These are phyloP conservation scores for Chymomyza costata DNA, from an alignment of 1,140 invertebrate species.

Conservation along the genomic window DNA sequence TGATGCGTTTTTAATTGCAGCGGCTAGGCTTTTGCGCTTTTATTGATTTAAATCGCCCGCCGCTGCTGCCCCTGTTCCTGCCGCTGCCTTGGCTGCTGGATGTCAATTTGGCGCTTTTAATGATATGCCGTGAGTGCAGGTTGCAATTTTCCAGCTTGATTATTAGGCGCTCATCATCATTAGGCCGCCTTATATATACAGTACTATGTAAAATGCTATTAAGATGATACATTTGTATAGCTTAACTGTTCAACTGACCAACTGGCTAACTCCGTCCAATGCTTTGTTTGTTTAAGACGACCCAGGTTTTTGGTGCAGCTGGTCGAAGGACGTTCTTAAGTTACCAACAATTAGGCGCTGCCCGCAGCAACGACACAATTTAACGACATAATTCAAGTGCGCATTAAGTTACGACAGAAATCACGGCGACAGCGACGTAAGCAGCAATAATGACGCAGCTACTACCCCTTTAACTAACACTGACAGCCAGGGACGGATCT, in stretches of 20 bases:
- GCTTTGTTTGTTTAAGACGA: slow-evolving; percentile 58
- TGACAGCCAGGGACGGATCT: too few species aligned
- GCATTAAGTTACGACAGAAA: slow-evolving; percentile 56
- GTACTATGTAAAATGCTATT: slow-evolving; percentile 21
- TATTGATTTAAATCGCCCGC: slow-evolving; percentile 69
- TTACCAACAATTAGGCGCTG: slow-evolving; percentile 5
- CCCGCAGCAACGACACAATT: slow-evolving; percentile 55
- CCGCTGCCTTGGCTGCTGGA: too few species aligned
- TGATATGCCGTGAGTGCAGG: slow-evolving; percentile 33
- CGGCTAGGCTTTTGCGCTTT: slow-evolving; percentile 41
- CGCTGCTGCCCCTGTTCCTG: slow-evolving; percentile 24
- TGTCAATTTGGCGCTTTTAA: slow-evolving; percentile 68
- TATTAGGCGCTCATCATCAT: slow-evolving; percentile 65
- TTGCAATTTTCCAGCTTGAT: slow-evolving; percentile 28
- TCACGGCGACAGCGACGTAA: slow-evolving; percentile 1
- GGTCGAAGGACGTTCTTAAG: background rate
- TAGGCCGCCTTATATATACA: slow-evolving; percentile 37
- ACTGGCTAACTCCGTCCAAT: too few species aligned
- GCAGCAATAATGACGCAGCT: slow-evolving; percentile 19
- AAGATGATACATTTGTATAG: too few species aligned
- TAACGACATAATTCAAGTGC: slow-evolving; percentile 72
- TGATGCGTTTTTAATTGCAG: slow-evolving; percentile 70
- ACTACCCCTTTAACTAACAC: too few species aligned
- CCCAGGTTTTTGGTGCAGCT: slow-evolving; percentile 2
- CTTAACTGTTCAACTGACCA: too few species aligned